Evolutionary conservation across 2,113 vertebrate genomes (phyloP), one percentile per base, ranked within the genome.

Genomic region (Misgurnus mizolepis): DNA sequence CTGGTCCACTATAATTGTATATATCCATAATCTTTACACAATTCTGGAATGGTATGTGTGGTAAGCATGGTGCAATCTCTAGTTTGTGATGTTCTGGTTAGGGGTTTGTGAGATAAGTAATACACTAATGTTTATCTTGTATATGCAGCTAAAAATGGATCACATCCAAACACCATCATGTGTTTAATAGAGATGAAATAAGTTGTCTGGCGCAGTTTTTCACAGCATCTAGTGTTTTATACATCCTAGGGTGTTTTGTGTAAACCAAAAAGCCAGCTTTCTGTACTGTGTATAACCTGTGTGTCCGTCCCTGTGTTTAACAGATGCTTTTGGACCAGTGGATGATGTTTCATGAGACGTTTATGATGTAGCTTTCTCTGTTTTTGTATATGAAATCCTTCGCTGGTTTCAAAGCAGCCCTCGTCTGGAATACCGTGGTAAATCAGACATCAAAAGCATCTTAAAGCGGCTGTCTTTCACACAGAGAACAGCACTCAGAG

Each of bases 361-460:
- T 81, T 68, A 66, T 76, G 49, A 55, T 72, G 58, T 27, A 58
- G 56, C 68, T 72, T 72, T 78, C 61, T 82, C 67, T 78, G 78
- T 77, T 45, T 49, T 81, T 64, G 75, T 83, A 79, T 40, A 66
- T 72, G 70, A 84, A 87, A 85, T 81, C 83, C 34, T 82, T 62
- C 79, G 80, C 41, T 50, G 81, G 71, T 80, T 82, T 84, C 88
- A 88, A 91, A 88, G 84, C 88, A 88, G 85, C 82, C 81, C 81
- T 82, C 85, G 67, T 85, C 82, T 78, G 87, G 87, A 86, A 90
- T 86, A 89, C 86, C 88, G 79, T 87, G 87, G 85, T 88, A 86
- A 90, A 88, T 89, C 88, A 91, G 87, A 74, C 82, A 83, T 83
- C 81, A 83, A 79, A 83, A 83, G 81, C 67, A 55, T 15, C 76